Base-by-base conservation (phyloP, 1,140 invertebrate genomes). In the Drosophila micromelanica region DNA sequence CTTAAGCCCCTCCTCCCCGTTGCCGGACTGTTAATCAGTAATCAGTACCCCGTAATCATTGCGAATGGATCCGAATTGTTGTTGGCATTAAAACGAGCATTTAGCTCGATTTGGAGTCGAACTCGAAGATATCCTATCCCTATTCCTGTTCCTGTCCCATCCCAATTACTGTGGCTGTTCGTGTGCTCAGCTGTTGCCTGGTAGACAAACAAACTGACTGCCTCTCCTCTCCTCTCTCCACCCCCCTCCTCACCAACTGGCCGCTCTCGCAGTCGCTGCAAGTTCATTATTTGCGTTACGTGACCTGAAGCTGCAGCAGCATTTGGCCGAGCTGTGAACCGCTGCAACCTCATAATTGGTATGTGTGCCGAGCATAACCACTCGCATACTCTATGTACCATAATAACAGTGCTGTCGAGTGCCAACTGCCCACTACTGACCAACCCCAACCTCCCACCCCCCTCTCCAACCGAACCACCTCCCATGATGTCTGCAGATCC, bases 221-320 rank as follows among this genome's bases (percentile, higher is more conserved):
- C 15, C 45, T 12, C 20, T 20, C 15, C 15, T 45, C 43, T 11
- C 20, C 11, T 49, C 48, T 45, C 43, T 11, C 20, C 11, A 30
- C 48, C 12, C 20, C 6, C 2, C 20, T 15, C 54, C 30, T 32
- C 0, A 5, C 30, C 30, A 1, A 51, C 37, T 20, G 45, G n/a
- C 17, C 2, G 42, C 42, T 37, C 13, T 40, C 5, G 59, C 64
- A 49, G 56, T 48, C 55, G 76, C 56, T 55, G 60, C 79, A 74
- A 75, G 79, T 81, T 81, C 79, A 81, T 81, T 81, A 81, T 82
- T 81, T 82, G 79, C 79, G 75, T 68, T 81, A 81, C 79, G 79
- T 81, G 79, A 81, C 79, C 79, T 70, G 79, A 74, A 81, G 54
- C 40, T 15, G 27, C 27, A 59, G 70, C 63, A 63, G 63, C 78